phyloP scores from a whole-genome alignment of 1,140 invertebrate genomes.

The Whitmania pigra region DNA sequence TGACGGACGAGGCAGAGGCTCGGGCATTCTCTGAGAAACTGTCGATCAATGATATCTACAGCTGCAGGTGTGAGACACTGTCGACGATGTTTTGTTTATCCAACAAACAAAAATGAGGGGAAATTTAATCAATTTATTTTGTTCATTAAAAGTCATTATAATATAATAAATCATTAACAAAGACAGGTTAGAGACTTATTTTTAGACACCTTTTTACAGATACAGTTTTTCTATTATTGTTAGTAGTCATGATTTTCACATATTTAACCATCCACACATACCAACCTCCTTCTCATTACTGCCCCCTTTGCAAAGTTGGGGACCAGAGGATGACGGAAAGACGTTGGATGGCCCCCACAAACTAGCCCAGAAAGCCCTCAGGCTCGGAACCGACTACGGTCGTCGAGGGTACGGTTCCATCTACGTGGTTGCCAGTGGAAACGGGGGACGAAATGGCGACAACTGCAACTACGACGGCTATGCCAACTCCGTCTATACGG shows the following conservation, averaged over 20 bases:
- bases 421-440: slow-evolving; percentile 43
- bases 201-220: too few species aligned
- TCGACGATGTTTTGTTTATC: background rate
- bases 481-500: slow-evolving; percentile 41
- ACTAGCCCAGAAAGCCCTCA: slow-evolving; percentile 36
- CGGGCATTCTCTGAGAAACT: slow-evolving; percentile 40
- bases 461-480: slow-evolving; percentile 45
- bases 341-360: slow-evolving; percentile 41
- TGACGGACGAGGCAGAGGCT: slow-evolving; percentile 43
- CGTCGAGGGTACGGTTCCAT: slow-evolving; percentile 40
- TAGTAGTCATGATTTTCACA: too few species aligned
- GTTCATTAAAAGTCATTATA: too few species aligned
- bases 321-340: slow-evolving; percentile 41
- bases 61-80: slow-evolving; percentile 65
- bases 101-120: background rate
- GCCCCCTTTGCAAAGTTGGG: slow-evolving; percentile 33
- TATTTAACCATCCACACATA: too few species aligned
- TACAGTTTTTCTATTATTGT: too few species aligned
- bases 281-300: background rate
- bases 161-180: too few species aligned
- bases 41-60: slow-evolving; percentile 42
- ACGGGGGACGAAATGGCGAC: slow-evolving; percentile 38
- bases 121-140: background rate
- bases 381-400: slow-evolving; percentile 39
- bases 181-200: too few species aligned